These are phyloP conservation scores for Tricholauxania praeusta DNA, from an alignment of 2,888 invertebrate species.

Conservation along the genomic window DNA sequence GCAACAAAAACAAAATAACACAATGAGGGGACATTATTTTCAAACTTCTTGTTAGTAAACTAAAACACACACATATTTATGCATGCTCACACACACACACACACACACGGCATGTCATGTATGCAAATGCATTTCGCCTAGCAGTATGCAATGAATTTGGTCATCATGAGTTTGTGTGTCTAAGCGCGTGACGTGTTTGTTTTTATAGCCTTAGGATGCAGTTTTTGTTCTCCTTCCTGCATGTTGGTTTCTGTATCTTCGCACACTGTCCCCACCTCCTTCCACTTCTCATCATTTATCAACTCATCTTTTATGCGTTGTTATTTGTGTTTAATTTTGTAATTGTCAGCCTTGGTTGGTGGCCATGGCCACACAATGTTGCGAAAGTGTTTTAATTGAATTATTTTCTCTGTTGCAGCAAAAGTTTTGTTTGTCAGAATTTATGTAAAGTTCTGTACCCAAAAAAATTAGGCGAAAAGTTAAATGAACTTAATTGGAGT, in stretches of 20 bases:
- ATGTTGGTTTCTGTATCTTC: neutral
- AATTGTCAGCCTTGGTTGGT: constrained; percentile 56
- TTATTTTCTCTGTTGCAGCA: constrained; percentile 62
- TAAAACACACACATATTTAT: constrained; percentile 46
- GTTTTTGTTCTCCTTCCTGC: neutral
- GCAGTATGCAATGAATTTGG: no score
- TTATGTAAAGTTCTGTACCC: constrained; percentile 48
- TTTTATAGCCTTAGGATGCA: constrained; percentile 26
- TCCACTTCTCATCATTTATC: neutral
- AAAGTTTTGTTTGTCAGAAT: constrained; percentile 44
- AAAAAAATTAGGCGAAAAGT: constrained; percentile 29
- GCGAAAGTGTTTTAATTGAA: constrained; percentile 66
- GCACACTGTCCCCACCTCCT: neutral
- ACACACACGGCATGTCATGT: neutral
- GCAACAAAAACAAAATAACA: constrained; percentile 44
- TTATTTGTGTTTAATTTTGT: constrained; percentile 58
- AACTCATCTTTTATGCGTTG: constrained; percentile 24
- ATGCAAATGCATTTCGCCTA: no score
- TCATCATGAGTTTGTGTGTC: no score
- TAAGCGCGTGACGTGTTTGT: constrained; percentile 7
- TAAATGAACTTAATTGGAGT: neutral
- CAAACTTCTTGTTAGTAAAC: constrained; percentile 43
- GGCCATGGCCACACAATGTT: constrained; percentile 55
- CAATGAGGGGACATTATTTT: constrained; percentile 30
- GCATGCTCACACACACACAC: constrained; percentile 32